phyloP scores from a whole-genome alignment of 2,113 vertebrate genomes.

The Rynchops niger region DNA sequence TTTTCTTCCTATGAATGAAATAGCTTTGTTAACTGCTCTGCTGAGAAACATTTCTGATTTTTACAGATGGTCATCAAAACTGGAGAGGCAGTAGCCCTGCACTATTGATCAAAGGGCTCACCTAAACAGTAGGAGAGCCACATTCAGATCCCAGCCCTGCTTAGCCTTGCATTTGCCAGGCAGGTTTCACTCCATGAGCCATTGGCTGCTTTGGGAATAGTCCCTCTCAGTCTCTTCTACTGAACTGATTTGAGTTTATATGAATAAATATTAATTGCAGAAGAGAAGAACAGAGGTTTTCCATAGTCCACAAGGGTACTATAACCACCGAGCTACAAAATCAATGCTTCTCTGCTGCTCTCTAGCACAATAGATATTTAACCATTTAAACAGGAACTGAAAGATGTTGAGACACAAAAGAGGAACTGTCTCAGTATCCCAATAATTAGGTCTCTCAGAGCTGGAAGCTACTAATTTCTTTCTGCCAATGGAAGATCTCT shows the following conservation, averaged over 20 bases:
- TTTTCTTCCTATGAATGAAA: neutral
- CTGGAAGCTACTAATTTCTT: neutral
- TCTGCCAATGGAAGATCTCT: neutral
- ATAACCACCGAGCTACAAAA: neutral
- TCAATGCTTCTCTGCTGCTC: neutral
- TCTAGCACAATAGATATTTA: neutral
- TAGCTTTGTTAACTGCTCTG: neutral
- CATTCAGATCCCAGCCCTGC: neutral
- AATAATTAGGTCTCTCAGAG: neutral
- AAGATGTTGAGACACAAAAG: neutral
- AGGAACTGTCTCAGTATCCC: neutral
- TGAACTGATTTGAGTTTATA: neutral
- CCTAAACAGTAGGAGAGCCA: neutral
- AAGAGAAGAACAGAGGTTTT: neutral
- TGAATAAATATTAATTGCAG: neutral
- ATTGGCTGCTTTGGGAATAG: neutral
- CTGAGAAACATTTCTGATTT: neutral
- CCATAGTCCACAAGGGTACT: neutral
- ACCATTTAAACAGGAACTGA: neutral
- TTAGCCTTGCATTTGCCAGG: rapidly evolving
- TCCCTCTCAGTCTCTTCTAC: neutral
- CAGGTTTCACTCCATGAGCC: neutral
- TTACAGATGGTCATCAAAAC: neutral
- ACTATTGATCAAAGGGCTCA: neutral
- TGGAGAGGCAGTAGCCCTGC: neutral